Evolutionary conservation across 2,797 vertebrate genomes (phyloP).

Genomic region (Pagetopsis macropterus): DNA sequence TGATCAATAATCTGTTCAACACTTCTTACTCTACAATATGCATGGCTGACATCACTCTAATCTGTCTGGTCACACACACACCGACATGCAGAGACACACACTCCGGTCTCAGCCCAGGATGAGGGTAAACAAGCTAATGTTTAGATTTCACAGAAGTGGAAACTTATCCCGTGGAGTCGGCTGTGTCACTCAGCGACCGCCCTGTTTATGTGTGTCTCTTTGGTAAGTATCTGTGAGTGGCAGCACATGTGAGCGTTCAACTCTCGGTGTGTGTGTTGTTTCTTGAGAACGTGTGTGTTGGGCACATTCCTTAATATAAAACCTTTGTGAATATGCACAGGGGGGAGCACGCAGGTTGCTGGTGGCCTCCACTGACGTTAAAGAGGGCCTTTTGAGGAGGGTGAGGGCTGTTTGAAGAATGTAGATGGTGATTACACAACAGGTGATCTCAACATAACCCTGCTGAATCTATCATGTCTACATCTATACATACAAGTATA

Average conservation of each 20-base stretch:
- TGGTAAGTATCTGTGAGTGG: slow-evolving; percentile 62
- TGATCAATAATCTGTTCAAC: neutral
- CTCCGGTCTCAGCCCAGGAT: slow-evolving; percentile 48
- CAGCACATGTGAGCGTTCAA: slow-evolving; percentile 49
- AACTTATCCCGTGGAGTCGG: slow-evolving; percentile 68
- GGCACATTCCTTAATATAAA: slow-evolving; percentile 20
- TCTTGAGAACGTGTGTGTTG: slow-evolving; percentile 26
- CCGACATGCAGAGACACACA: slow-evolving; percentile 10
- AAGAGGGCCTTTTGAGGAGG: neutral
- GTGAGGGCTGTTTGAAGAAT: neutral
- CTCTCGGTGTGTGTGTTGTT: slow-evolving; percentile 9
- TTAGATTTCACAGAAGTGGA: slow-evolving; percentile 80
- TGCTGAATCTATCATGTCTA: neutral
- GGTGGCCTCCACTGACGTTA: neutral
- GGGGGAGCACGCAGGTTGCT: slow-evolving; percentile 4
- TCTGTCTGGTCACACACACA: slow-evolving; percentile 27
- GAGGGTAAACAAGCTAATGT: slow-evolving; percentile 79
- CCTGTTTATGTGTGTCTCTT: slow-evolving; percentile 75
- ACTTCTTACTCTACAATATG: neutral
- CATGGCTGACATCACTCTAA: slow-evolving; percentile 11
- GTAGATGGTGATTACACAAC: neutral
- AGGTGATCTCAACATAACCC: neutral
- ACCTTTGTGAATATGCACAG: slow-evolving; percentile 4
- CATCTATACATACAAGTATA: neutral
- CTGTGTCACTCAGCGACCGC: slow-evolving; percentile 74